Conservation (phyloP, 2,113 vertebrate species). For the Toxotes chatareus region DNA sequence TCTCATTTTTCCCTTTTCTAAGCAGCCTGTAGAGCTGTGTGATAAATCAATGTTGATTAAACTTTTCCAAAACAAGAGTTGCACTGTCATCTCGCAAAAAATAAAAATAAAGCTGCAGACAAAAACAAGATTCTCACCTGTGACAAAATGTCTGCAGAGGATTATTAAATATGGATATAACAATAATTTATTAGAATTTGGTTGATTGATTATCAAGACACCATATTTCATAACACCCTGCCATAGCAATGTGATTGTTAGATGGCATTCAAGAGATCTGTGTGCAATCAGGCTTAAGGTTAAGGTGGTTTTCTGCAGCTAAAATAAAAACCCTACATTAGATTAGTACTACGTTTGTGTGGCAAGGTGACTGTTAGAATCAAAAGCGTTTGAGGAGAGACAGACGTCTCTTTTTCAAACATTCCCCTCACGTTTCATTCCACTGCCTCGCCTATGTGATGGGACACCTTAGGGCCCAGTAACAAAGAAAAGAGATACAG, state of each 20-base stretch:
- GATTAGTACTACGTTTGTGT: constrained; percentile 1
- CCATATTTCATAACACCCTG: background rate
- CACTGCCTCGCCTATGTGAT: constrained; percentile 73
- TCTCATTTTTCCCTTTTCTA: background rate
- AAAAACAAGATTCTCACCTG: background rate
- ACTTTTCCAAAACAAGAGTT: background rate
- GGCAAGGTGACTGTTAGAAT: constrained; percentile 69
- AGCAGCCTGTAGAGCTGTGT: background rate
- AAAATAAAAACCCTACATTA: background rate
- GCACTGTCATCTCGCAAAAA: background rate
- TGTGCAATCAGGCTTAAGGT: background rate
- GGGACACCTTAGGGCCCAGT: constrained; percentile 65
- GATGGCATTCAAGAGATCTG: background rate
- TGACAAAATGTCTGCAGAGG: background rate
- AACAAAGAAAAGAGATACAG: constrained; percentile 68
- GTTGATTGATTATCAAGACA: background rate
- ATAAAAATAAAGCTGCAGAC: background rate
- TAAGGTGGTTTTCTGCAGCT: background rate
- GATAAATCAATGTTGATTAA: constrained; percentile 5
- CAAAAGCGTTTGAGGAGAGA: constrained; percentile 73
- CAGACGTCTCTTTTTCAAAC: constrained; percentile 67
- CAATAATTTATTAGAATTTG: background rate
- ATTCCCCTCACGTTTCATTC: constrained; percentile 74
- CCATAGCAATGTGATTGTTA: background rate
- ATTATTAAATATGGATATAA: background rate